phyloP scores from a whole-genome alignment of 2,797 vertebrate species.

The Meda fulgida region DNA sequence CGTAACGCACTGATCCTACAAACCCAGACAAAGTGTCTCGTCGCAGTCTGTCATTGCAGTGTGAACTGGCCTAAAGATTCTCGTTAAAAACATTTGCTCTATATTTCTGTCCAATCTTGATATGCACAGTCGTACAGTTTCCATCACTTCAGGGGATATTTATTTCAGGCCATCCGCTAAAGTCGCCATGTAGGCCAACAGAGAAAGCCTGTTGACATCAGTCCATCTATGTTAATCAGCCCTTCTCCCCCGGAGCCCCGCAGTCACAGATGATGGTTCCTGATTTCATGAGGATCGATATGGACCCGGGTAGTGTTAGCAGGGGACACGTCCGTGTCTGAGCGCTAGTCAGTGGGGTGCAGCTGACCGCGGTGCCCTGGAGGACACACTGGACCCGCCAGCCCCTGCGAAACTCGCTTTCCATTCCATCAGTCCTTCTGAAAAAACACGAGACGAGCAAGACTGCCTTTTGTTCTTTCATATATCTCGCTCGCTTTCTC shows the following conservation, averaged over 20 bases:
- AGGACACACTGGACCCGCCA: conserved; percentile 38
- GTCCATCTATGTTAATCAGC: conserved; percentile 51
- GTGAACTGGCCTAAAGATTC: background rate
- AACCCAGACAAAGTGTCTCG: background rate
- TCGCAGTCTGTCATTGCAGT: background rate
- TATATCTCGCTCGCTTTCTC: conserved; percentile 11
- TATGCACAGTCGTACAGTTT: conserved; percentile 21
- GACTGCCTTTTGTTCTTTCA: conserved; percentile 39
- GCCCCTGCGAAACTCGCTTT: conserved; percentile 16
- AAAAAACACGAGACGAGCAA: conserved; percentile 19
- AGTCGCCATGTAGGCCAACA: conserved; percentile 12
- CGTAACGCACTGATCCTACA: background rate
- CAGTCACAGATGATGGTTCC: conserved; percentile 38
- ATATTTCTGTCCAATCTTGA: background rate
- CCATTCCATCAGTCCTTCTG: conserved; percentile 30
- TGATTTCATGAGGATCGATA: conserved; percentile 48
- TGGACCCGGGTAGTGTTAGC: conserved; percentile 13
- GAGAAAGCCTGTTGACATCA: conserved; percentile 25
- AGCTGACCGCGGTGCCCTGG: conserved; percentile 50
- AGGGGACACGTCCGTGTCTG: conserved; percentile 33
- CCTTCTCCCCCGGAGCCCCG: conserved; percentile 21
- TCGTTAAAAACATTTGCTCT: conserved; percentile 1
- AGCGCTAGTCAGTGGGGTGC: conserved; percentile 42
- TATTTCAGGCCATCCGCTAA: conserved; percentile 14
- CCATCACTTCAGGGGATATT: conserved; percentile 19